Base-by-base conservation (phyloP, 2,797 vertebrate species). In the Coendou prehensilis region DNA sequence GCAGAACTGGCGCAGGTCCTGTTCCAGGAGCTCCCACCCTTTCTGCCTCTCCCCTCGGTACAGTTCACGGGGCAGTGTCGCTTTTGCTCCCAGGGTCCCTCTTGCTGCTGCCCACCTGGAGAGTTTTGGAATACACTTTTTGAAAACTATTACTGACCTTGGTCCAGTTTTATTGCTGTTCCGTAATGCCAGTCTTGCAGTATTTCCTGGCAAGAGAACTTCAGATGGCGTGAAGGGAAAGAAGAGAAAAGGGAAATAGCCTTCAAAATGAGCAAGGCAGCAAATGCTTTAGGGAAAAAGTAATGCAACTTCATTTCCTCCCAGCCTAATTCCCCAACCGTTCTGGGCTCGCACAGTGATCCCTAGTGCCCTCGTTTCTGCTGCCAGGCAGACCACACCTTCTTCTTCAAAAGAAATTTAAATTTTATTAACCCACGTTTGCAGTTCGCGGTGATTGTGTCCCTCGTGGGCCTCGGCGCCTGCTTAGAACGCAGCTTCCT, bases 151-250 rank as follows among this genome's bases (percentile, higher is more conserved):
- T 75, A 2, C 1, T 50, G 63, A n/a, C 26, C 33, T 82, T 80
- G 87, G 67, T 82, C 30, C 1, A 3, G 9, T 86, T 81, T 86
- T 95, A 63, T 69, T 75, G 56, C 41, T 30, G n/a, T 30, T 33
- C 54, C 71, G 4, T 69, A 69, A 61, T 61, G 59, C 75, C 6
- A 37, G 28, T 10, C 56, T 95, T 64, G 52, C 26, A 37, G 47
- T 54, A 54, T 87, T 63, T 95, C 87, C 87, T 78, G 76, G 52
- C 50, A 89, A 64, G 85, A 85, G 56, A 81, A 84, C 30, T 69
- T n/a, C 33, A 69, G 64, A 20, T 9, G 67, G 75, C 20, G 9
- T 47, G 73, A 92, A 89, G 28, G 59, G 28, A 71, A 87, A 33
- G 23, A 83, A 81, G 63, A 78, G 18, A 86, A 88, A 83, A 15